Evolutionary conservation across 2,888 invertebrate genomes (phyloP).

Genomic region (Perizoma affinitatum): DNA sequence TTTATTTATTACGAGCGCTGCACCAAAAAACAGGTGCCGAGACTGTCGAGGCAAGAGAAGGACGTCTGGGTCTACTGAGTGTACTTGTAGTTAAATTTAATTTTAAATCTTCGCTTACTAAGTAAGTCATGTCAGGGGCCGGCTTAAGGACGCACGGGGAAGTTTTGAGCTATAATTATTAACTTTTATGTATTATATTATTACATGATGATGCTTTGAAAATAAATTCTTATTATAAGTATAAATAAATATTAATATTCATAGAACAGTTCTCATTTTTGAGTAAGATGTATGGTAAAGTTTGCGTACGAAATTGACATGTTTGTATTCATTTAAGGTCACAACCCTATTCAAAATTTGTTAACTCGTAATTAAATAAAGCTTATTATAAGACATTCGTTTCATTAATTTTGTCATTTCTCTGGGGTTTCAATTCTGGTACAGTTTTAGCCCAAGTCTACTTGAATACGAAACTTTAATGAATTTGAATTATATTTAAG

Average conservation of each 20-base stretch:
- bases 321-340: conserved; percentile 80
- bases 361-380: conserved; percentile 85
- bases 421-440: not conserved
- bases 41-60: conserved; percentile 27
- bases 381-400: conserved; percentile 83
- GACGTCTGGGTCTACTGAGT: conserved; percentile 44
- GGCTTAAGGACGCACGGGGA: conserved; percentile 73
- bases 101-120: conserved; percentile 78
- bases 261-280: conserved; percentile 81
- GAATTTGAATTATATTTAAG: too few species aligned
- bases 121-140: conserved; percentile 73
- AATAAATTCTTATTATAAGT: conserved; percentile 83
- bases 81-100: conserved; percentile 67
- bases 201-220: conserved; percentile 76
- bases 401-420: conserved; percentile 60
- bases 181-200: conserved; percentile 76
- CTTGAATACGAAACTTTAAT: not conserved
- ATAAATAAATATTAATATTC: conserved; percentile 81
- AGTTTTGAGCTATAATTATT: conserved; percentile 75
- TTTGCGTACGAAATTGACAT: conserved; percentile 79
- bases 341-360: conserved; percentile 84
- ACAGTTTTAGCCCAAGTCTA: too few species aligned
- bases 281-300: conserved; percentile 75
- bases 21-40: conserved; percentile 52
- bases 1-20: conserved; percentile 66